Conservation (phyloP, 2,113 vertebrate genomes). For the Micromys minutus region DNA sequence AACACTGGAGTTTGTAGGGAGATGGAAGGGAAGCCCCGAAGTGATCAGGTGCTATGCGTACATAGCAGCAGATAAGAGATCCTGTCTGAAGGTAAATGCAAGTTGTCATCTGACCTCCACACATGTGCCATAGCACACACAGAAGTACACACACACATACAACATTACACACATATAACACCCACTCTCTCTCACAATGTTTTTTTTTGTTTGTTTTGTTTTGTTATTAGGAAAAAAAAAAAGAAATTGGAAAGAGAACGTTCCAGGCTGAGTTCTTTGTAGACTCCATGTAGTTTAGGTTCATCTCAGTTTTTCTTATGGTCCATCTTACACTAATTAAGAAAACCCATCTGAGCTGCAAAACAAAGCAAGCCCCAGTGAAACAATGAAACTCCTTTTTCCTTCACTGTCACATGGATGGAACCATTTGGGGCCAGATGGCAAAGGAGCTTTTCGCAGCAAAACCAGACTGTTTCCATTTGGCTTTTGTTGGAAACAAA, state of each 20-base stretch:
- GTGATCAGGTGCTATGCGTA: too few relatives aligned
- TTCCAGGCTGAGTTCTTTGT: background rate
- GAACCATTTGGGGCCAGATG: slow-evolving; percentile 7
- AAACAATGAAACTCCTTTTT: background rate
- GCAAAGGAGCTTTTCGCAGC: slow-evolving; percentile 45
- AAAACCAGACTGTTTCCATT: slow-evolving; percentile 46
- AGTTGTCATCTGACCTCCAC: background rate
- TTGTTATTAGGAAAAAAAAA: background rate
- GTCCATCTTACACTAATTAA: background rate
- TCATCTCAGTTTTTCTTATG: background rate
- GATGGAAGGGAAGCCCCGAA: background rate
- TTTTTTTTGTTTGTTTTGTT: too few relatives aligned
- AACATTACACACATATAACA: background rate
- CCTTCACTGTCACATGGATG: background rate
- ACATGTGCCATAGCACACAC: background rate
- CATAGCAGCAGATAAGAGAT: background rate
- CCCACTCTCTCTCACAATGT: background rate
- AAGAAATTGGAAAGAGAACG: background rate
- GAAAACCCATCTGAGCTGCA: background rate
- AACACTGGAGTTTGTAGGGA: background rate
- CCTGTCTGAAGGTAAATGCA: background rate
- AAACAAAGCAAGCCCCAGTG: background rate
- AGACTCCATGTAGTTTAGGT: background rate
- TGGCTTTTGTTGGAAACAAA: slow-evolving; percentile 49
- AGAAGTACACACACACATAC: background rate